Conservation (phyloP, 2,888 invertebrate species). For the Ecliptopera silaceata region DNA sequence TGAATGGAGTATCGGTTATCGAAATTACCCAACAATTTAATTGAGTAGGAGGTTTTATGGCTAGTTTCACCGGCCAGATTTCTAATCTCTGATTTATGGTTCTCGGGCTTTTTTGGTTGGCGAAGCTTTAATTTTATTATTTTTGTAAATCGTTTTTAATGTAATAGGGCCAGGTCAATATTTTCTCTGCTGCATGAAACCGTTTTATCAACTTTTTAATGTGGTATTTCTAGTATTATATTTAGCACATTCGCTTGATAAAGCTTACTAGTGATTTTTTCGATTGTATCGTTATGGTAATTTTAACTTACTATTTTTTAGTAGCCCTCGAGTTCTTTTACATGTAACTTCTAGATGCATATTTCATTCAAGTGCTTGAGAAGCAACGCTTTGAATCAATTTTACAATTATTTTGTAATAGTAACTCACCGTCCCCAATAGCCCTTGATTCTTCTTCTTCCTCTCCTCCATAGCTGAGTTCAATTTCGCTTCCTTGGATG, state of each 20-base stretch:
- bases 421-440: conserved; percentile 58
- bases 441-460: conserved; percentile 65
- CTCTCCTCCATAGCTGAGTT: conserved; percentile 60
- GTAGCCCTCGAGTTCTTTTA: too few species aligned
- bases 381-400: neutral
- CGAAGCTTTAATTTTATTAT: neutral
- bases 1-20: conserved; percentile 14
- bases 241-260: neutral
- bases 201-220: neutral
- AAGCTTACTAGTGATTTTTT: too few species aligned
- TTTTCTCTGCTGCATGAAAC: neutral
- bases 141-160: neutral
- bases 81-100: conserved; percentile 30
- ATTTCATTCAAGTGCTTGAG: neutral
- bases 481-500: conserved; percentile 63
- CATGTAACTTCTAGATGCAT: neutral
- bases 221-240: neutral
- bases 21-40: conserved; percentile 24
- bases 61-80: conserved; percentile 25
- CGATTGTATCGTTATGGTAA: too few species aligned
- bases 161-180: neutral
- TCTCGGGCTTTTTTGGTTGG: conserved; percentile 9
- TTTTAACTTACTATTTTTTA: too few species aligned
- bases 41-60: conserved; percentile 30
- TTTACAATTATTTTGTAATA: neutral